Base-by-base conservation (phyloP, 1,140 invertebrate species). In the Drosophila paulistorum region DNA sequence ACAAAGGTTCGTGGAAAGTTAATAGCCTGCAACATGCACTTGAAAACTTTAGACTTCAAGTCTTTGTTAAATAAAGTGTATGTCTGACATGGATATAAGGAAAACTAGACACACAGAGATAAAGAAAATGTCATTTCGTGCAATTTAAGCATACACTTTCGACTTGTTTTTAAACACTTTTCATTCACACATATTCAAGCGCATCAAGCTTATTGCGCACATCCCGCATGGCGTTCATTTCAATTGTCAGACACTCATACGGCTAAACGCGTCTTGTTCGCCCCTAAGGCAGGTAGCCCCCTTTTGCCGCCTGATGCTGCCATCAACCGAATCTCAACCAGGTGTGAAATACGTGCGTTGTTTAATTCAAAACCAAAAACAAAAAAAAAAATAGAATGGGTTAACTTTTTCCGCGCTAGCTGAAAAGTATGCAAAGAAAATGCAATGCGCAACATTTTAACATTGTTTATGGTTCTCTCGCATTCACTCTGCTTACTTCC, bases 331-430 rank as follows among this genome's bases (percentile, higher is more conserved):
- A 58, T 23, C 30, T 35, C 55, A 59, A 48, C 55, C 70, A 82
- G 83, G 82, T 86, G 82, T 79, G 83, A 86, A 87, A 74, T 63
- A 78, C 68, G 74, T 87, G 79, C 68, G 78, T 77, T 81, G 68
- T 86, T 81, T 75, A 78, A 79, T 78, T 82, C 68, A 68, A 79
- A 87, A 65, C 69, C 66, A 51, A 81, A 71, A 74, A 68, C 20
- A 71, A 51, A 11, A 51, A 23, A 23, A 10, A 23, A 23, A 10
- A 51, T 3, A 10, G 45, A 51, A 51, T 23, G 45, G 9, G 7
- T 4, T 51, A 51, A 51, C 17, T 51, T 51, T 51, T 51, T 51
- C 3, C 17, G 45, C 17, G 45, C 17, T 23, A 17, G 60, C 23
- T 64, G 13, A 65, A 63, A 71, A 74, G 55, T 74, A 70, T 81